Percentiles rank a stretch among this genome's conserved stretches.
Conservation (phyloP, 2,797 vertebrate genomes). For the Channallabes apus region DNA sequence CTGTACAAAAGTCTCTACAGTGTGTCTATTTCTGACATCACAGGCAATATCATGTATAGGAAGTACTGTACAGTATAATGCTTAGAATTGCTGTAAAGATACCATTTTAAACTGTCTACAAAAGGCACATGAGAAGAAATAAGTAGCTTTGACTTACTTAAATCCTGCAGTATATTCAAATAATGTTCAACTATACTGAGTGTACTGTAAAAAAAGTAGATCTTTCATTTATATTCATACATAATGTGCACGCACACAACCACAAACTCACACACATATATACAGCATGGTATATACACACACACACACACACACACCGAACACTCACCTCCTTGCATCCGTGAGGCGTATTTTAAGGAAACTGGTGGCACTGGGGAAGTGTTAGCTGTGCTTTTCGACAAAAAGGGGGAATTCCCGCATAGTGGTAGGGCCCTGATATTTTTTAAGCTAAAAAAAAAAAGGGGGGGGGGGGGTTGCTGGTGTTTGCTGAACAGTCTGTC, state of each 20-base stretch:
- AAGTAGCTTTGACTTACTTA: not conserved
- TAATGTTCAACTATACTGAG: too few relatives aligned
- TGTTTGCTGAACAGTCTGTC: constrained; percentile 64
- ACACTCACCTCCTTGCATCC: constrained; percentile 74
- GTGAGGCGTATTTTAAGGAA: constrained; percentile 78
- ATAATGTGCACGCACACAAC: not conserved
- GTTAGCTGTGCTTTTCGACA: constrained; percentile 67
- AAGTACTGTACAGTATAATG: not conserved
- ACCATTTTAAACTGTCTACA: not conserved
- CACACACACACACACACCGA: not conserved
- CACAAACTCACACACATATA: not conserved
- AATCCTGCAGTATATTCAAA: not conserved
- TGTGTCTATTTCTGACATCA: not conserved
- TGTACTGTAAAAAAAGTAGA: not conserved
- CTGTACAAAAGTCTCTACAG: not conserved
- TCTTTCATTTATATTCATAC: not conserved
- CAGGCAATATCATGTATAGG: not conserved
- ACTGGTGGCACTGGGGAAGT: constrained; percentile 75
- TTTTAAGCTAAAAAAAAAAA: constrained; percentile 65
- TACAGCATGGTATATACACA: not conserved
- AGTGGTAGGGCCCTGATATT: constrained; percentile 73
- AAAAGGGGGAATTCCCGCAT: constrained; percentile 79
- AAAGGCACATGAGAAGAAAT: too few relatives aligned
- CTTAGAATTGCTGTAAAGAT: not conserved
- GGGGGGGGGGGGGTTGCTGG: constrained; percentile 62